phyloP scores from a whole-genome alignment of 2,888 invertebrate species.

The Minunthozetes semirufus region DNA sequence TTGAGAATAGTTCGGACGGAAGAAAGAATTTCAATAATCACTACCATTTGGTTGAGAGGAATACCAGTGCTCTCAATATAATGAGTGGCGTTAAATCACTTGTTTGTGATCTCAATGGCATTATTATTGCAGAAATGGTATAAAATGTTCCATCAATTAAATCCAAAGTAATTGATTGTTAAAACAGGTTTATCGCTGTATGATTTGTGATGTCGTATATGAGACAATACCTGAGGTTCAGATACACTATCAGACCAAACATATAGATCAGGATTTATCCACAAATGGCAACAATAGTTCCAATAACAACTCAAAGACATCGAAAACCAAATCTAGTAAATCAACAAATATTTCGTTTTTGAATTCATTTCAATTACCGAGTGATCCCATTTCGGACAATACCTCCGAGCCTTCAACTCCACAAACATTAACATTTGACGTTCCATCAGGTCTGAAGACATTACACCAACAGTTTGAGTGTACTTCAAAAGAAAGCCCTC shows the following conservation, averaged over 20 bases:
- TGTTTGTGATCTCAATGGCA: constrained; percentile 1
- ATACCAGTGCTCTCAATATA: not conserved
- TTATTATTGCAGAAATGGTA: constrained; percentile 18
- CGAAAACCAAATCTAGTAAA: not conserved
- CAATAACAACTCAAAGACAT: not conserved
- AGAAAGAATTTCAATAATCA: not conserved
- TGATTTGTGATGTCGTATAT: constrained; percentile 16
- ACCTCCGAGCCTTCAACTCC: not conserved
- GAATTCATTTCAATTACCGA: not conserved
- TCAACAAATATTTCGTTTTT: constrained; percentile 7
- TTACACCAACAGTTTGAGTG: constrained; percentile 11
- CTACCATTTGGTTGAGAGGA: constrained; percentile 8
- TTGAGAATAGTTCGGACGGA: too few relatives aligned
- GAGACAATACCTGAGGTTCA: constrained; percentile 3
- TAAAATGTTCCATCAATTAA: not conserved
- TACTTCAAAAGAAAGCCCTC: not conserved
- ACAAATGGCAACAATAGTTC: not conserved
- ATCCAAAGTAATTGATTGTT: not conserved
- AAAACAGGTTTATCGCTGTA: constrained; percentile 16
- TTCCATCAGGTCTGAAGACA: constrained; percentile 22
- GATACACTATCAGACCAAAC: constrained; percentile 2
- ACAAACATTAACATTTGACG: constrained; percentile 5
- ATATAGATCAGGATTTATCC: not conserved
- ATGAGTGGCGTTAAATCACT: constrained; percentile 16
- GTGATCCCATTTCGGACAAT: not conserved